Evolutionary conservation across 2,797 vertebrate species (phyloP), one percentile per base, ranked within the genome.

Genomic region (Pipistrellus pygmaeus): DNA sequence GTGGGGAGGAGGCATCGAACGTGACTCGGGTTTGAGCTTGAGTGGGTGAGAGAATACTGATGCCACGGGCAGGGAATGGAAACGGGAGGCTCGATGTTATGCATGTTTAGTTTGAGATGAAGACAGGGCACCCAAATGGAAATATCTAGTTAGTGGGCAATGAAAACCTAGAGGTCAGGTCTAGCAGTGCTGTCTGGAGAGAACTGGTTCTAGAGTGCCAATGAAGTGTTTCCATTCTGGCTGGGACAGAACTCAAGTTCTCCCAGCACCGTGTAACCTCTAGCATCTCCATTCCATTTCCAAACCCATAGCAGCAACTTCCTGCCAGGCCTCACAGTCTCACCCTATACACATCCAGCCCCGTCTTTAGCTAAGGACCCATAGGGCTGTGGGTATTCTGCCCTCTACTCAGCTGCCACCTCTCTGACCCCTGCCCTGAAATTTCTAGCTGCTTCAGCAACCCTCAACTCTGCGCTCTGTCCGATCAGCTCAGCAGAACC

Each of bases 41-140:
- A 53, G 69, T 84, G 77, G 66, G 53, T 60, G 73, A 93, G 88
- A 77, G 91, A 77, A 82, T 35, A 8, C 53, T 66, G 80, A 90
- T 62, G 64, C 80, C 17, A 4, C 2, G 12, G 57, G 46, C 35
- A 69, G 82, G 78, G 57, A 95, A 25, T 12, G 41, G 81, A 62
- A 86, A 73, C 55, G 75, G 85, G 69, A 82, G 57, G 48, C 57
- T 90, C 30, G 0, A 4, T 46, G 48, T 88, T 44, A 15, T 1
- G 57, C 57, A 44, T 17, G 77, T 27, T 77, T 71, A 32, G n/a
- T 84, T 62, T 85, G 75, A 85, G 78, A 64, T 41, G 90, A 55
- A 6, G 60, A 77, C 57, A 91, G 60, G 76, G 53, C 27, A 41
- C n/a, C 84, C 6, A 15, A 6, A 41, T 27, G 85, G 80, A 77